phyloP scores from a whole-genome alignment of 1,140 invertebrate genomes.

The Sarcophaga bullata region DNA sequence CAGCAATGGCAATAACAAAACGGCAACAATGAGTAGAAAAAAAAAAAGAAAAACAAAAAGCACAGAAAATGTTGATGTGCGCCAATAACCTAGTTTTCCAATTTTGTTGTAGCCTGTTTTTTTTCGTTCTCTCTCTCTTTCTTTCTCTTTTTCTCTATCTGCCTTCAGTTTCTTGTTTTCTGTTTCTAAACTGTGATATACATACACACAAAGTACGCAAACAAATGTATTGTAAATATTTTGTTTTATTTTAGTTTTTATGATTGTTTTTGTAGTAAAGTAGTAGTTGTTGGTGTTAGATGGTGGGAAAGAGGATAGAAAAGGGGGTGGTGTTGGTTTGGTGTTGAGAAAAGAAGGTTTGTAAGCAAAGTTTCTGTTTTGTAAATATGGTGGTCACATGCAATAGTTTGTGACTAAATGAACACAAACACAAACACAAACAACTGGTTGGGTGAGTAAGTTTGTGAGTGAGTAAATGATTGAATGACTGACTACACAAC shows the following conservation, averaged over 20 bases:
- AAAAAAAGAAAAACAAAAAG: too few relatives aligned
- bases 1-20: background rate
- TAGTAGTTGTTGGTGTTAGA: background rate
- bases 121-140: background rate
- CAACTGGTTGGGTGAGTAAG: background rate
- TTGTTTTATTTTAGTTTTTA: background rate
- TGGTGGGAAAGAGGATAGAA: background rate
- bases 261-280: background rate
- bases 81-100: conserved; percentile 34
- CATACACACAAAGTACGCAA: too few relatives aligned
- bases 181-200: background rate
- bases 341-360: too few relatives aligned
- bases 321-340: too few relatives aligned
- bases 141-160: background rate
- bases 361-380: background rate
- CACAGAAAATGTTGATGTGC: conserved; percentile 30
- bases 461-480: too few relatives aligned
- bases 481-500: background rate
- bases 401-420: conserved; percentile 1
- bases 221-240: too few relatives aligned
- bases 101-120: conserved; percentile 20
- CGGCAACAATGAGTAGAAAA: too few relatives aligned
- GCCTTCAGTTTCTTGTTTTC: background rate
- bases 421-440: background rate
- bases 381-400: conserved; percentile 21